Conservation (phyloP, 2,888 invertebrate genomes). For the Lasioglossum calceatum region DNA sequence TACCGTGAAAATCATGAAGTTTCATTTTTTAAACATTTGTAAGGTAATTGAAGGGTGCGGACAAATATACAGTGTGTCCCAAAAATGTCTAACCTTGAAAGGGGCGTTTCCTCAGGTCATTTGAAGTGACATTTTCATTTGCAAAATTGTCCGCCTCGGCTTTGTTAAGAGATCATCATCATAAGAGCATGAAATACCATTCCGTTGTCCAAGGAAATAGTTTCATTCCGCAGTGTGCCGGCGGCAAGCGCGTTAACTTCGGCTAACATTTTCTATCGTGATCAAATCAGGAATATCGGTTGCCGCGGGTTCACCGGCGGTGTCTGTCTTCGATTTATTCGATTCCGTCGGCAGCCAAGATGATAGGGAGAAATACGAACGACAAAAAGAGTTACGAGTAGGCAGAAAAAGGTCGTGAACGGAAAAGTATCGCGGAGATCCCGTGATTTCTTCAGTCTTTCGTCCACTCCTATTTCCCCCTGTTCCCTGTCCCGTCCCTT, state of each 20-base stretch:
- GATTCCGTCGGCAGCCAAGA: constrained; percentile 41
- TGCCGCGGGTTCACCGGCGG: constrained; percentile 51
- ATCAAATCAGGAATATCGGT: constrained; percentile 61
- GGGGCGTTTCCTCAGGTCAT: too few species aligned
- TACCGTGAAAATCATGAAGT: neutral
- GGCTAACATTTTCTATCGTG: constrained; percentile 45
- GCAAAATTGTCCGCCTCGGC: too few species aligned
- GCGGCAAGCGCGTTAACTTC: constrained; percentile 46
- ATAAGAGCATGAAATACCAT: neutral
- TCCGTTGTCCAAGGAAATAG: neutral
- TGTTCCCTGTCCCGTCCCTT: constrained; percentile 27
- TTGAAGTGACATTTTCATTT: too few species aligned
- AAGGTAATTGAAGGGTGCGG: neutral
- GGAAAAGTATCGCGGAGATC: constrained; percentile 40
- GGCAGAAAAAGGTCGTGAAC: constrained; percentile 29
- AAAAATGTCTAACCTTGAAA: too few species aligned
- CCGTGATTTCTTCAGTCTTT: constrained; percentile 60
- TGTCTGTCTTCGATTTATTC: constrained; percentile 60
- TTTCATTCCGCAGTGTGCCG: neutral
- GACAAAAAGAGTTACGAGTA: constrained; percentile 18
- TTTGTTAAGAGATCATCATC: neutral
- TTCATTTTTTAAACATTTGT: neutral
- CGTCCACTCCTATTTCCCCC: constrained; percentile 38
- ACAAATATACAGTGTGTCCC: too few species aligned
- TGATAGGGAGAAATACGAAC: constrained; percentile 20